Percentiles rank a stretch among this genome's conserved stretches.
Evolutionary conservation across 2,888 invertebrate species (phyloP).

Genomic region (Iphiclides podalirius): DNA sequence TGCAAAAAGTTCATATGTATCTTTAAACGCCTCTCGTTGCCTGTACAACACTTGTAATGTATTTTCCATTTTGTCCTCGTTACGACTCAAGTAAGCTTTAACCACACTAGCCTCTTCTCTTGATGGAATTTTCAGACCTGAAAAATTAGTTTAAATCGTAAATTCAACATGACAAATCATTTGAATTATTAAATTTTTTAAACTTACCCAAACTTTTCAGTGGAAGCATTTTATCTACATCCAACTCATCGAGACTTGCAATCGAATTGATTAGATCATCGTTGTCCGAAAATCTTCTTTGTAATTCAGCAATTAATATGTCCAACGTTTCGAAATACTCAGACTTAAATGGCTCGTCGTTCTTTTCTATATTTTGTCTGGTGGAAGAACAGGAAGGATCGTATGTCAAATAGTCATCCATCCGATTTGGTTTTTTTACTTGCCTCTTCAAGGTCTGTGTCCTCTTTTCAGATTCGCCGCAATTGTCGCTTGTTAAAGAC

Average conservation of each 20-base stretch:
- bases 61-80: too few relatives aligned
- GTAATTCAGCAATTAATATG: conserved; percentile 21
- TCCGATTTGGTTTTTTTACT: conserved; percentile 22
- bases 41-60: too few relatives aligned
- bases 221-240: too few relatives aligned
- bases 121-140: conserved; percentile 22
- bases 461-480: conserved; percentile 19
- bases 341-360: conserved; percentile 25
- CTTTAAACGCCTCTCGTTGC: too few relatives aligned
- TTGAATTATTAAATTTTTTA: too few relatives aligned
- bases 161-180: conserved; percentile 21
- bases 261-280: conserved; percentile 22
- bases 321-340: conserved; percentile 25
- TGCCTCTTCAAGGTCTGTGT: conserved; percentile 22
- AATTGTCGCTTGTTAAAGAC: conserved; percentile 16
- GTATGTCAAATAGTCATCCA: conserved; percentile 17
- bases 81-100: too few relatives aligned
- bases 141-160: conserved; percentile 19
- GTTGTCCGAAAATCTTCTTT: conserved; percentile 20
- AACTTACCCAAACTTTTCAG: too few relatives aligned
- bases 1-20: too few relatives aligned
- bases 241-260: too few relatives aligned
- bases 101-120: too few relatives aligned
- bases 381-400: conserved; percentile 10
- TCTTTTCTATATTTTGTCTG: conserved; percentile 16